Percentiles rank a stretch among this genome's conserved stretches.
phyloP scores from a whole-genome alignment of 2,888 invertebrate species.

The Dione juno region DNA sequence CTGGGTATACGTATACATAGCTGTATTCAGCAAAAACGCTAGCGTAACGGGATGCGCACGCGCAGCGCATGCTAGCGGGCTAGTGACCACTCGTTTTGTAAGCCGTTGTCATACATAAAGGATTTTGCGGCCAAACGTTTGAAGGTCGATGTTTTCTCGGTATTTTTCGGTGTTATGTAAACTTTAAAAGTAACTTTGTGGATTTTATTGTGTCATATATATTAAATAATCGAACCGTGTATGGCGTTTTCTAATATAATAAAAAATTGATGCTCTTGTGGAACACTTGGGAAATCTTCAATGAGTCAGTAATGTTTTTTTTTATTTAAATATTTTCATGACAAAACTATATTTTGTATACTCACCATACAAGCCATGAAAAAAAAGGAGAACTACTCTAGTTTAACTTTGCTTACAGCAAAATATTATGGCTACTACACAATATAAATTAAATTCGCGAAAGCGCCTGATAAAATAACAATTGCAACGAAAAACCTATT shows the following conservation, averaged over 20 bases:
- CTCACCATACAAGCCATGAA: too few relatives aligned
- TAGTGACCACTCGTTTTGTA: constrained; percentile 41
- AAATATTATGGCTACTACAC: too few relatives aligned
- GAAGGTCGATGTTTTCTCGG: constrained; percentile 36
- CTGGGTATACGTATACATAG: constrained; percentile 42
- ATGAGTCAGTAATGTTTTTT: too few relatives aligned
- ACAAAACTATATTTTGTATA: too few relatives aligned
- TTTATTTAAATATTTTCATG: too few relatives aligned
- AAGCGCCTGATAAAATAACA: constrained; percentile 1
- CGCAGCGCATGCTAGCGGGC: constrained; percentile 45
- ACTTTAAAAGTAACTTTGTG: background rate
- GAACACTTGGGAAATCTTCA: too few relatives aligned
- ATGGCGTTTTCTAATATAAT: too few relatives aligned
- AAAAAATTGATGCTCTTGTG: too few relatives aligned
- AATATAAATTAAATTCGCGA: background rate
- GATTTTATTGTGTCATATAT: background rate
- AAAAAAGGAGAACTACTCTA: too few relatives aligned
- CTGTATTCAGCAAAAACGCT: constrained; percentile 50
- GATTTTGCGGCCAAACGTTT: constrained; percentile 22
- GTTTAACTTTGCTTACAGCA: too few relatives aligned
- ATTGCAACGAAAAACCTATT: background rate
- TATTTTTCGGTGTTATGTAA: constrained; percentile 29
- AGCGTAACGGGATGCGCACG: constrained; percentile 52
- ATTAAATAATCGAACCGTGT: background rate
- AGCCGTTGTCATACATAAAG: constrained; percentile 32